Evolutionary conservation across 2,797 vertebrate species (phyloP), one percentile per base, ranked within the genome.

Genomic region (Propithecus perrieri): DNA sequence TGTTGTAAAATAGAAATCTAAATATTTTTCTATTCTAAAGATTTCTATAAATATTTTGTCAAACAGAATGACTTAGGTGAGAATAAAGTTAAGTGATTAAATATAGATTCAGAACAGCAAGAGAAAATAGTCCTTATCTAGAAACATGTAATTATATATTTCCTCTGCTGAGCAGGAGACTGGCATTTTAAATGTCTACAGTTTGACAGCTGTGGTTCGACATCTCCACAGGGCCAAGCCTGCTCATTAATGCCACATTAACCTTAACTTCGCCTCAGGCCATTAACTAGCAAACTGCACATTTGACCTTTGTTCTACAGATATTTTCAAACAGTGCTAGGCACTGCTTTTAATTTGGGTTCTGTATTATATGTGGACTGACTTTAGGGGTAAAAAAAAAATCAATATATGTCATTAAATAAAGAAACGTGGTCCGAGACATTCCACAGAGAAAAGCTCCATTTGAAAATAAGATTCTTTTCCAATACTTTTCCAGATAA

Each of bases 231-330:
- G 96, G 69, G 78, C 96, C 96, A 97, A 97, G 97, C 79, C 57
- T 85, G 95, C 97, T 97, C 98, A 97, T 97, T 98, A 97, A 89
- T 97, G 95, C 87, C 97, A 74, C 95, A 95, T 98, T 98, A 98
- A 97, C 96, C 97, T 98, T 90, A 95, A 85, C 90, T 98, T 97
- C 98, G 97, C 97, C 95, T 98, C 81, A 85, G 97, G 97, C 95
- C 97, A 95, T 98, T 98, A 97, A 85, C 95, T 97, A 97, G 97
- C 96, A 96, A 98, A 98, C 95, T 85, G 92, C 97, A 91, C 97
- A 94, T 92, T 96, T 97, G 97, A 98, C 97, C 97, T 98, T 98
- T 98, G 96, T 97, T 98, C 97, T 85, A 96, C 92, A 85, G 80
- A 85, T 80, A 97, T 98, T 98, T 92, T 98, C 97, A 88, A 97